Percentiles rank a stretch among this genome's conserved stretches.
phyloP scores from a whole-genome alignment of 23 tunicate genomes.

The Aplidium turbinatum region DNA sequence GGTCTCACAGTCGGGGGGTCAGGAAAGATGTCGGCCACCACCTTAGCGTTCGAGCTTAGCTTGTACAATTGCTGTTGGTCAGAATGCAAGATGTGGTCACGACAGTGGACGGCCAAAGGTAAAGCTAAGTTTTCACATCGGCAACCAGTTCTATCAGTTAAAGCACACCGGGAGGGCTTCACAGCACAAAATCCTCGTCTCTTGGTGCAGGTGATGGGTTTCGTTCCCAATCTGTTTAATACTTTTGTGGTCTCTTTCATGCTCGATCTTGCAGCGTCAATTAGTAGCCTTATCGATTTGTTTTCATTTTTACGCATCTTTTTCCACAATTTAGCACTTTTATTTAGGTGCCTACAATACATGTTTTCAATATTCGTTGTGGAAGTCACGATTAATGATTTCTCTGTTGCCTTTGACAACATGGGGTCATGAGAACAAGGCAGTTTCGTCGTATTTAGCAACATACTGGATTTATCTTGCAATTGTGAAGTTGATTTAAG shows the following conservation, averaged over 20 bases:
- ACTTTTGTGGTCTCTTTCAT: constrained; percentile 20
- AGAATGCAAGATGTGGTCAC: constrained; percentile 83
- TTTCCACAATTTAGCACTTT: constrained; percentile 30
- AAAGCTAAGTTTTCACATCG: constrained; percentile 36
- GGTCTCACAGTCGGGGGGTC: constrained; percentile 53
- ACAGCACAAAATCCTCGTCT: not conserved
- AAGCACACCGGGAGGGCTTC: constrained; percentile 10
- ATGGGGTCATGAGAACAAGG: no score
- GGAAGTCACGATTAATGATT: no score
- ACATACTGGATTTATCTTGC: no score
- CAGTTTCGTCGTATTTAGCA: no score
- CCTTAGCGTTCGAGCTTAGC: constrained; percentile 46
- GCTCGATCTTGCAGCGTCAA: constrained; percentile 19
- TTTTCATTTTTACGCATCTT: constrained; percentile 25
- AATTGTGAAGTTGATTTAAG: no score
- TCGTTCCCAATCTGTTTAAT: constrained; percentile 15
- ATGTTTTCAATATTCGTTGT: no score
- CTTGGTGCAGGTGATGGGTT: not conserved
- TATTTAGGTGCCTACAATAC: not conserved
- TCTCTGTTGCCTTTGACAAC: no score
- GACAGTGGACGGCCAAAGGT: constrained; percentile 62
- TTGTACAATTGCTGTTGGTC: constrained; percentile 63
- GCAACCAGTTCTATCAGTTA: constrained; percentile 35
- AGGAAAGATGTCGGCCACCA: constrained; percentile 65
- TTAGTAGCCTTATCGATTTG: constrained; percentile 11